These are phyloP conservation scores for Philaenus spumarius DNA, from an alignment of 1,140 invertebrate species.

Conservation along the genomic window DNA sequence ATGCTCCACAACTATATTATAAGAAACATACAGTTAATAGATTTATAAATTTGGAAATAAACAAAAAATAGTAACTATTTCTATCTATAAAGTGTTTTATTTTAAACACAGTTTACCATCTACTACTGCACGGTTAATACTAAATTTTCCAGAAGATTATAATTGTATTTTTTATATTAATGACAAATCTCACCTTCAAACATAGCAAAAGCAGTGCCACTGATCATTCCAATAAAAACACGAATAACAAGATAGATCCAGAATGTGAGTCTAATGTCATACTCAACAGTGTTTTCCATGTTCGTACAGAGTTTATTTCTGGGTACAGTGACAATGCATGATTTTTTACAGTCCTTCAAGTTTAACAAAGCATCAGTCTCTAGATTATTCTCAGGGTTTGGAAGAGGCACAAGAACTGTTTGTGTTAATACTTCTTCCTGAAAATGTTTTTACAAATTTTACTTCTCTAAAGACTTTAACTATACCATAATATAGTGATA, in stretches of 20 bases:
- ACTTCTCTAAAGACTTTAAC: too few species aligned
- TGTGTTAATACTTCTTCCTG: not conserved
- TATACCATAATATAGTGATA: too few species aligned
- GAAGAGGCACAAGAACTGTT: constrained; percentile 37
- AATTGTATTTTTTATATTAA: too few species aligned
- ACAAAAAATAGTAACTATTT: not conserved
- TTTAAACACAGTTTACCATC: too few species aligned
- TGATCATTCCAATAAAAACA: constrained; percentile 55
- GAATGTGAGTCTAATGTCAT: constrained; percentile 60
- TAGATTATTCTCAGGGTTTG: constrained; percentile 30
- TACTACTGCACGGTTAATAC: too few species aligned
- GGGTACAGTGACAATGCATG: constrained; percentile 50
- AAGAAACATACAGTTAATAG: too few species aligned
- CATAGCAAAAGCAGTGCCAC: constrained; percentile 68
- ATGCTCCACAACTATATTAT: too few species aligned
- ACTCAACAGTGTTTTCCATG: constrained; percentile 46
- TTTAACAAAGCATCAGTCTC: constrained; percentile 29
- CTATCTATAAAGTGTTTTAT: too few species aligned
- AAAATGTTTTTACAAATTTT: too few species aligned
- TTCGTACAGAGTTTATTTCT: constrained; percentile 54
- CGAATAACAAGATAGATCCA: constrained; percentile 67
- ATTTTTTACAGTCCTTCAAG: constrained; percentile 36
- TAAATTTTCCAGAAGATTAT: too few species aligned
- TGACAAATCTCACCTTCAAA: constrained; percentile 53
- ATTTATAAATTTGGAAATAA: too few species aligned